Evolutionary conservation across 2,113 vertebrate species (phyloP).

Genomic region (human (Homo sapiens)): GRCh38 chr1:105613501-105614000

Average conservation of each 20-base stretch:
- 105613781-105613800: neutral
- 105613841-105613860: neutral
- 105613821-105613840: neutral
- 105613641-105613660: neutral
- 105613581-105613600: neutral
- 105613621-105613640: neutral
- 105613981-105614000: neutral
- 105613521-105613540: neutral
- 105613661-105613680: neutral
- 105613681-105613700: neutral
- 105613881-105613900: neutral
- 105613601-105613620: neutral
- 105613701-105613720: neutral
- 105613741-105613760: neutral
- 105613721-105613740: neutral
- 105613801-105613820: neutral
- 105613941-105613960: neutral
- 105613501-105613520: neutral
- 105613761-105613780: neutral
- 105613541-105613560: neutral
- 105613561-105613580: neutral
- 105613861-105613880: neutral
- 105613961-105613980: neutral
- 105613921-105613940: neutral
- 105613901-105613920: neutral